Evolutionary conservation across 1,140 invertebrate species (phyloP), one percentile per base, ranked within the genome.

Genomic region (Armadillidium nasatum): DNA sequence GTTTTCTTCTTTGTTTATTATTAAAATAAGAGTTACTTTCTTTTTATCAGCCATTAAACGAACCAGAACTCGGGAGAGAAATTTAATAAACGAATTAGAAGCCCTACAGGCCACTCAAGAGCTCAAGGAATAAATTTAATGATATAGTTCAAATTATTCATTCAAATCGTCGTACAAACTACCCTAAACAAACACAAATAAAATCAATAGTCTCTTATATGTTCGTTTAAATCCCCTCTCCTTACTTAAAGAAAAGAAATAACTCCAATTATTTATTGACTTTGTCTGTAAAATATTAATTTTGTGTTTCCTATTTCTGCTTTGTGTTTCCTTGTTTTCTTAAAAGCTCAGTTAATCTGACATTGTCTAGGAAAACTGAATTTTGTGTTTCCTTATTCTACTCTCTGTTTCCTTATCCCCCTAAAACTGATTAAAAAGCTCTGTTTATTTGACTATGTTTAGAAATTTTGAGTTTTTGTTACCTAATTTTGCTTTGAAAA

Each of bases 21-120:
- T 33, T 33, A 33, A 33, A 33, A 1, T 33, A 33, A 33, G 33
- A 33, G 33, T 33, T 6, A 33, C 33, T 74, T 67, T 23, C 77
- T 73, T 45, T 45, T 10, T 60, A 9, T 60, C 13, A 15, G 10
- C 72, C 4, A 87, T 88, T 82, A 88, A 88, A 83, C 84, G 87
- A 78, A 88, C 87, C 76, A 84, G 87, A 81, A 88, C 88, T 74
- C 85, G 88, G 82, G 88, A 88, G 83, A 88, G 88, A 82, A 87
- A 87, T 83, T 74, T 80, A 46, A 81, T 81, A 22, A 78, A 78
- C 69, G 86, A 85, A 72, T 81, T 81, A 70, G 82, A 80, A 75
- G 80, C 82, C 45, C 80, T 84, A n/a, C 83, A 81, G 33, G 78
- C 67, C 9, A 76, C 78, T 19, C 50, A 60, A 7, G 50, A 60